A percentile compares a stretch with the other conserved stretches of the same genome.
phyloP scores from a whole-genome alignment of 2,888 invertebrate species.

The Synergus laeviventris region DNA sequence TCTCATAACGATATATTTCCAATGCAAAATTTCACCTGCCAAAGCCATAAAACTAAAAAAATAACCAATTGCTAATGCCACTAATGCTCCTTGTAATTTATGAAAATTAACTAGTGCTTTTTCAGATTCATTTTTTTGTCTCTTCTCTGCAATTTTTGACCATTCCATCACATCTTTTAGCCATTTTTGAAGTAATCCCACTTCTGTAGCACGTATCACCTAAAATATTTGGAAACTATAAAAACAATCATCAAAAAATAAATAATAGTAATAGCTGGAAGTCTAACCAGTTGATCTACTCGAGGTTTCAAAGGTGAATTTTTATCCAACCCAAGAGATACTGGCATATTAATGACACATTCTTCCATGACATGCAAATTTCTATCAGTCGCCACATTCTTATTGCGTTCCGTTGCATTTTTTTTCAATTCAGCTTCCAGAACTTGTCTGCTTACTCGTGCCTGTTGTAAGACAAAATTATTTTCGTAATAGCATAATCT shows the following conservation, averaged over 20 bases:
- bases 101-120: conserved; percentile 87
- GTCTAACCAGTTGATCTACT: conserved; percentile 80
- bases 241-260: too few species aligned
- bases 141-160: conserved; percentile 78
- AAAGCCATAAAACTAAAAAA: conserved; percentile 79
- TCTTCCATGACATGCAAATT: conserved; percentile 89
- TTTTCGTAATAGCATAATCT: conserved; percentile 89
- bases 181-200: conserved; percentile 88
- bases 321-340: conserved; percentile 88
- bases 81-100: conserved; percentile 87
- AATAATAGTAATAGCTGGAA: too few species aligned
- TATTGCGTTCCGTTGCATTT: conserved; percentile 55
- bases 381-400: conserved; percentile 68
- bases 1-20: conserved; percentile 81
- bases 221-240: too few species aligned
- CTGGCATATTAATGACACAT: conserved; percentile 88
- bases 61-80: conserved; percentile 85
- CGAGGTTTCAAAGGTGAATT: conserved; percentile 86
- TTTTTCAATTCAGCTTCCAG: conserved; percentile 67
- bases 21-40: conserved; percentile 82
- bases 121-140: conserved; percentile 77
- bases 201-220: conserved; percentile 83
- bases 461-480: conserved; percentile 82
- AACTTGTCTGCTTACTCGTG: conserved; percentile 80
- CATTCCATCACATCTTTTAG: conserved; percentile 84